A percentile compares a stretch with the other conserved stretches of the same genome.
These are phyloP conservation scores for Peromyscus eremicus DNA, from an alignment of 2,797 vertebrate species.

Conservation along the genomic window DNA sequence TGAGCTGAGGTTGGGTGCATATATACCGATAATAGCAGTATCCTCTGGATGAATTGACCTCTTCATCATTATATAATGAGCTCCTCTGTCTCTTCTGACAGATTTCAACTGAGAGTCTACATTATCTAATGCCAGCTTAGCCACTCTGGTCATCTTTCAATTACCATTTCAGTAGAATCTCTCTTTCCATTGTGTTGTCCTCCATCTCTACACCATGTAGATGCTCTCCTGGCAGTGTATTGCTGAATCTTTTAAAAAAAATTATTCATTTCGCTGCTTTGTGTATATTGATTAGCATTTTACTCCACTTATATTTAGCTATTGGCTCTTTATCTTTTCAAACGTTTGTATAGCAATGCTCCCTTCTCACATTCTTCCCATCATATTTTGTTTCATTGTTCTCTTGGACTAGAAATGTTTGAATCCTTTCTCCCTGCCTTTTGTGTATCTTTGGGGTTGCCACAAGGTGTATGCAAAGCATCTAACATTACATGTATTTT, in stretches of 20 bases:
- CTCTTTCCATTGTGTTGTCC: background rate
- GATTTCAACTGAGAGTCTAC: background rate
- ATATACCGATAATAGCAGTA: background rate
- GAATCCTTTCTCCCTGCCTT: background rate
- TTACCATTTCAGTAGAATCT: background rate
- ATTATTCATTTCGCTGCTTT: background rate
- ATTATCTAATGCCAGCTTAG: background rate
- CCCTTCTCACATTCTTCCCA: background rate
- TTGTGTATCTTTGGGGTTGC: background rate
- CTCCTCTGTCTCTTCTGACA: background rate
- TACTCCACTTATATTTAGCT: background rate
- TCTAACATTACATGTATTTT: background rate
- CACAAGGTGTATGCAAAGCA: background rate
- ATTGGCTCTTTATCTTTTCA: background rate
- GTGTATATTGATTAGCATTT: background rate
- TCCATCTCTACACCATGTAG: background rate
- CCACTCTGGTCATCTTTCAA: background rate
- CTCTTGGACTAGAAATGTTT: background rate
- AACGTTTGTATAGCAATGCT: background rate
- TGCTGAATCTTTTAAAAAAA: background rate
- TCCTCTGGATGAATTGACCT: background rate
- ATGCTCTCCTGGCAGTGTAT: background rate
- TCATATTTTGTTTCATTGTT: background rate
- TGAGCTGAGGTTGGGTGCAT: background rate
- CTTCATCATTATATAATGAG: background rate